Base-by-base conservation (phyloP, 2,888 invertebrate species). In the Anthrax anthrax region DNA sequence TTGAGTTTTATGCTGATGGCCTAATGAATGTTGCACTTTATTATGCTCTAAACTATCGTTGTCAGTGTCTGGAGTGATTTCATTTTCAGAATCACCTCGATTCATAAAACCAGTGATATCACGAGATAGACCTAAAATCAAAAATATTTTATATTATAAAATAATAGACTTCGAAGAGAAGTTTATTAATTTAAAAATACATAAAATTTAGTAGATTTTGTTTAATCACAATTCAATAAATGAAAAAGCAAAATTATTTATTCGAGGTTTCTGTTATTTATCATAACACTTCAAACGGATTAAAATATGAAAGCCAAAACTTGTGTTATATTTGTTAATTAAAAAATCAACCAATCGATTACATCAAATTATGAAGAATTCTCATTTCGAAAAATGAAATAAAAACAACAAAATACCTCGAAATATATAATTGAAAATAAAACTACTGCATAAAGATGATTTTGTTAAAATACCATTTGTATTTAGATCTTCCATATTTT, bases 21-120 rank as follows among this genome's bases (percentile, higher is more conserved):
- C 64, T 57, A 72, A 65, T 53, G 70, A 65, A 48, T 73, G 71
- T 53, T 67, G 72, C 49, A 72, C 65, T 56, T 69, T 70, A 52
- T 67, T 68, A 43, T 64, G 65, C 46, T 70, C 70, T 51, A 65
- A 58, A 46, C 60, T 65, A 38, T 71, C 65, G 58, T 70, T 83
- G 61, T 84, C 84, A 4, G 84, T 82, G 64, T 84, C 84, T 6
- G 81, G 80, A 40, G 80, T 80, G 56, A 75, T 77, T 60, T 81
- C 81, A 54, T 77, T 77, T 62, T 85, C 85, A 40, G 82, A 82
- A 46, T 77, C 76, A 4, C 63, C 73, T 62, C 75, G 72, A 52
- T 60, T 64, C 29, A 63, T 60, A 50, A 66, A 56, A 47, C 58
- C 62, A 41, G 62, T 61, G 19, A 69, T 64, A 50, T 68, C 68